Evolutionary conservation across 2,113 vertebrate species (phyloP), one percentile per base, ranked within the genome.

Genomic region (Gnathonemus echidnorhynchus): DNA sequence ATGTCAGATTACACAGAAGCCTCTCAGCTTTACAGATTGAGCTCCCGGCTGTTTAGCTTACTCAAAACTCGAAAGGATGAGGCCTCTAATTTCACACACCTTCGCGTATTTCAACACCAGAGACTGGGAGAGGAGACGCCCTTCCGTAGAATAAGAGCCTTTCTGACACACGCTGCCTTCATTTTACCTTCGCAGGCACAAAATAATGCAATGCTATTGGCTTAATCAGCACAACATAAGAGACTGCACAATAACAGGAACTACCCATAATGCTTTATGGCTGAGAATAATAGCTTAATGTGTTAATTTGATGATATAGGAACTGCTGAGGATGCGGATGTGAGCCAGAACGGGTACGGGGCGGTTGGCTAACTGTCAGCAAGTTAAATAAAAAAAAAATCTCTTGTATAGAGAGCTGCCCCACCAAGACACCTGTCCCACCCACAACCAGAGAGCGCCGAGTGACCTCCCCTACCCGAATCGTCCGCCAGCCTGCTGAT

Each of bases 401-500:
- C n/a, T 70, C 0, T 0, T 24, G 6, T 2, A 58, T 70, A 27
- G 3, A 13, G 2, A n/a, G 2, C 24, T n/a, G 21, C 5, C 56
- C 0, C 2, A n/a, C 53, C 52, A 56, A 56, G 53, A 5, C 19
- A 7, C 53, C 53, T 21, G 53, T 58, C 19, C 19, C 53, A 58
- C 53, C 56, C 56, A 24, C 56, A 58, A 2, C 21, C 56, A 58
- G 21, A n/a, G 24, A 62, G 56, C 56, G 2, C 1, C 0, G 24
- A 62, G 56, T 70, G 62, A 27, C 62, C 10, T 11, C n/a, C 8
- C 24, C 94, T 94, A 98, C 97, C 97, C 92, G 97, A 97, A 94
- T 98, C 97, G 77, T 98, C 97, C 89, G 97, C 96, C 93, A 98
- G 95, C 94, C 96, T 96, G 95, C 95, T 96, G 93, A 98, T 96